Evolutionary conservation across 2,113 vertebrate species (phyloP).

Genomic region (Hassar affinis): DNA sequence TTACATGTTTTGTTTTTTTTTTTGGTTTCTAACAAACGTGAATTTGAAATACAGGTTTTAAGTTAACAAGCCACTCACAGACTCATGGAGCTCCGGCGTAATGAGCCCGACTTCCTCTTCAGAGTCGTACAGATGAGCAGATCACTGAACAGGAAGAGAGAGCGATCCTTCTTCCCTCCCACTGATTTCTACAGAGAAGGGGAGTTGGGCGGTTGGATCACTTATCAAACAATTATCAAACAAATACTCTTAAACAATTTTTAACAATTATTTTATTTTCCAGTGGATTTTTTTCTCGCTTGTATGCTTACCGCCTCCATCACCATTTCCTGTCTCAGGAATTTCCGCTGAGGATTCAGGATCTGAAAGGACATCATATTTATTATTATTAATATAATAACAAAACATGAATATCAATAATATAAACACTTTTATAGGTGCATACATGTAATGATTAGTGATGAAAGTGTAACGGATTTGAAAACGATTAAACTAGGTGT

Average conservation of each 20-base stretch:
- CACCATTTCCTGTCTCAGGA: constrained; percentile 96
- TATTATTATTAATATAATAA: too few relatives aligned
- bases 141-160: constrained; percentile 96
- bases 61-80: constrained; percentile 76
- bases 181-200: constrained; percentile 81
- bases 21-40: not conserved
- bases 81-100: constrained; percentile 96
- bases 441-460: not conserved
- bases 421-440: not conserved
- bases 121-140: constrained; percentile 94
- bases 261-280: not conserved
- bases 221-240: not conserved
- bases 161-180: constrained; percentile 95
- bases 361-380: constrained; percentile 73
- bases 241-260: not conserved
- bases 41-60: not conserved
- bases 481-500: not conserved
- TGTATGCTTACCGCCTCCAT: constrained; percentile 88
- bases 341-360: constrained; percentile 89
- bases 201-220: not conserved
- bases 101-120: constrained; percentile 95
- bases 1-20: too few relatives aligned
- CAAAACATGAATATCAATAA: not conserved
- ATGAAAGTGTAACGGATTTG: not conserved
- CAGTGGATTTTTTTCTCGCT: not conserved